Evolutionary conservation across 2,113 vertebrate species (phyloP), one percentile per base, ranked within the genome.

Genomic region (Menura novaehollandiae): DNA sequence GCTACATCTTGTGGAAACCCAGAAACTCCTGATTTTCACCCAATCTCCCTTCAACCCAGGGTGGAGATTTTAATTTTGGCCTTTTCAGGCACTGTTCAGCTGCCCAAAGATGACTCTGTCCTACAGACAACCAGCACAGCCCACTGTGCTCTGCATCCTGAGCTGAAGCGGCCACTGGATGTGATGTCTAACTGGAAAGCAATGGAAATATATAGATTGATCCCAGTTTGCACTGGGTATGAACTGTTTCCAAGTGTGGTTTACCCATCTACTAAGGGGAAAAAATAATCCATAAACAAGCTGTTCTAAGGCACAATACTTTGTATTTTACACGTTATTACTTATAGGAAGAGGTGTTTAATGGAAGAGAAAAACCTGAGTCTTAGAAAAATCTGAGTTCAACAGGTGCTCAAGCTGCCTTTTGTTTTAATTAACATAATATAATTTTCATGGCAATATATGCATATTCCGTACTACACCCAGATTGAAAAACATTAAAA

Each of bases 381-480:
- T 46, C 26, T 22, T 69, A 55, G 33, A 52, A 66, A 66, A 75
- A 68, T 21, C 7, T 13, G 18, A 81, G 21, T 22, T 67, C 53
- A 64, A 17, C 1, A 53, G 3, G 10, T 15, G 11, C 33, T 87
- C 15, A 47, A 43, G 60, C 10, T 81, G 53, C 32, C 30, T 84
- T 63, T 39, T 27, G 15, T 30, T 64, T n/a, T 37, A 53, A 37
- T 47, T 37, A 83, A 8, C 1, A 6, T 3, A 4, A 32, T 1
- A 0, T 17, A 33, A 73, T 67, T 88, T 81, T 52, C 13, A 30
- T 3, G 5, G 33, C 35, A 41, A 39, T 3, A 39, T 3, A 22
- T 22, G 22, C 6, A 5, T n/a, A 52, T 33, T 53, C 41, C 43
- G 27, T 33, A 35, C 24, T 3, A 33, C 0, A 0, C 9, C 13